Percentiles rank a stretch among this genome's conserved stretches.
Conservation (phyloP, 2,888 invertebrate species). For the Deroplatys truncata region DNA sequence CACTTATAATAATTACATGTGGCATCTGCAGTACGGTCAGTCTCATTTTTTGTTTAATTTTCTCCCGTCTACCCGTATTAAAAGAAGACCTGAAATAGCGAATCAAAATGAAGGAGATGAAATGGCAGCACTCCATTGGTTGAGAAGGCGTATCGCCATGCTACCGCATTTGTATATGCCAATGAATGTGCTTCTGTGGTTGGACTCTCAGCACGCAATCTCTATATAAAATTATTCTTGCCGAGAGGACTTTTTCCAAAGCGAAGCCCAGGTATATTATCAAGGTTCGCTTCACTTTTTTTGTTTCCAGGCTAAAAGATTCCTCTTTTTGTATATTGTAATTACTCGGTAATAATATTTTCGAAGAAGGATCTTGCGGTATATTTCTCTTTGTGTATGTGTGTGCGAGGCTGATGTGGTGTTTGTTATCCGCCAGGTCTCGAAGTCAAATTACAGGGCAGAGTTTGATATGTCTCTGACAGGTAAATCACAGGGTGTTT, state of each 20-base stretch:
- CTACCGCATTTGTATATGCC: background rate
- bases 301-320: background rate
- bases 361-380: background rate
- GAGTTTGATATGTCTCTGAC: slow-evolving; percentile 24
- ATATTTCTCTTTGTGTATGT: background rate
- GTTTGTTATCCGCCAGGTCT: background rate
- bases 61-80: background rate
- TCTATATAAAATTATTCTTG: background rate
- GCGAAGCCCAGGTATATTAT: background rate
- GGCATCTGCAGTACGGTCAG: background rate
- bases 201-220: background rate
- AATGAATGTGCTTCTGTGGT: background rate
- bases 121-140: background rate
- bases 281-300: background rate
- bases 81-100: background rate
- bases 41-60: background rate
- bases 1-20: background rate
- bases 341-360: slow-evolving; percentile 24
- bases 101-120: background rate
- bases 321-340: background rate
- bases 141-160: background rate
- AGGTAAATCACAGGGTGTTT: slow-evolving; percentile 12
- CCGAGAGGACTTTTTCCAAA: background rate
- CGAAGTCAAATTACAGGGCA: slow-evolving; percentile 23
- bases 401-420: background rate